phyloP scores from a whole-genome alignment of 2,888 invertebrate genomes.

The Pristionchus arcanus region DNA sequence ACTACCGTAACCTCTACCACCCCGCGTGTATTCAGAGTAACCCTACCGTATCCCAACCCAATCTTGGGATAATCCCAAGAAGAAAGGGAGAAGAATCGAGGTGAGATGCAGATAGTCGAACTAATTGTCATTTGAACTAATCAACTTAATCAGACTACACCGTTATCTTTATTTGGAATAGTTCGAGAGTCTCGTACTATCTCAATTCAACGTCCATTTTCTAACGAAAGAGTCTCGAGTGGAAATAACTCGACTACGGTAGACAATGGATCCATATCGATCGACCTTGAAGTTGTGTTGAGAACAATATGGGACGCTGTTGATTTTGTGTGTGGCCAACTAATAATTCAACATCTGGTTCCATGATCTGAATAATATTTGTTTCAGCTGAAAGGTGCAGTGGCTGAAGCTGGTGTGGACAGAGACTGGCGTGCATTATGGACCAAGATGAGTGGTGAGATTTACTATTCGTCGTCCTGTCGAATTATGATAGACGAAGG shows the following conservation, averaged over 20 bases:
- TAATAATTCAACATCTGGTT: not conserved
- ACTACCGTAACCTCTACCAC: constrained; percentile 34
- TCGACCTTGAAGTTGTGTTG: not conserved
- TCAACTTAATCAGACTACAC: constrained; percentile 23
- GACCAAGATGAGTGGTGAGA: constrained; percentile 51
- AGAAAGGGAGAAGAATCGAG: constrained; percentile 5
- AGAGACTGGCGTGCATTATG: constrained; percentile 46
- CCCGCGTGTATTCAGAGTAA: not conserved
- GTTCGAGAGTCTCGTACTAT: not conserved
- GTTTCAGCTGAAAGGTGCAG: constrained; percentile 51
- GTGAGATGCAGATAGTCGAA: not conserved
- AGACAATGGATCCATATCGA: not conserved
- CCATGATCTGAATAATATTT: not conserved
- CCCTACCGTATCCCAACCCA: constrained; percentile 32
- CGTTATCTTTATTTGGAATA: not conserved
- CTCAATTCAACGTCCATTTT: not conserved
- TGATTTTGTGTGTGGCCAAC: constrained; percentile 10
- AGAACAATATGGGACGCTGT: not conserved
- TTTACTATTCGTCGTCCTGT: not conserved
- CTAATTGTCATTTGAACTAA: not conserved
- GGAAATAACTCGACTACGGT: not conserved
- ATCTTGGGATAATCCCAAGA: too few species aligned
- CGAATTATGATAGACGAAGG: not conserved
- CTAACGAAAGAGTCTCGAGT: not conserved
- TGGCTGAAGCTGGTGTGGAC: constrained; percentile 47